Evolutionary conservation across 2,797 vertebrate species (phyloP).

Genomic region (Rhincodon typus): DNA sequence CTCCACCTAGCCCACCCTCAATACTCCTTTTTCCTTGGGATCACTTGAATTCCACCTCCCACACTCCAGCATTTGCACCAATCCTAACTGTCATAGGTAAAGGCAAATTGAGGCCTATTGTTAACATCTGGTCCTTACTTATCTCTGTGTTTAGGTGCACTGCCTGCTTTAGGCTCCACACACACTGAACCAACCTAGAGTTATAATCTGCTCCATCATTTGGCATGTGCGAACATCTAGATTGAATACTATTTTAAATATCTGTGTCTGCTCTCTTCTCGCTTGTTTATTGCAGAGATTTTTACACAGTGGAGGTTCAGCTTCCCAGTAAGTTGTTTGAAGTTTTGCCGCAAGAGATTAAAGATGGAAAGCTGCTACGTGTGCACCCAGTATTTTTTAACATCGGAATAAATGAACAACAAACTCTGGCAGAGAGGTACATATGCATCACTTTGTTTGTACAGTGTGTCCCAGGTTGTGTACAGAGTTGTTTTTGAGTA

Average conservation of each 20-base stretch:
- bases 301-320: slow-evolving; percentile 85
- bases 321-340: slow-evolving; percentile 81
- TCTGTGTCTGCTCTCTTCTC: neutral
- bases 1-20: neutral
- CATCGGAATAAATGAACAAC: slow-evolving; percentile 95
- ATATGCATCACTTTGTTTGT: slow-evolving; percentile 29
- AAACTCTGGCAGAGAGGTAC: slow-evolving; percentile 95
- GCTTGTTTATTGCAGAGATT: slow-evolving; percentile 62
- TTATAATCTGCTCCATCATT: neutral
- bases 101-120: neutral
- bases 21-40: neutral
- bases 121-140: neutral
- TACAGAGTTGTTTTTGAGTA: neutral
- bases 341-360: slow-evolving; percentile 79
- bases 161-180: neutral
- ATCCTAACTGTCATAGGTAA: neutral
- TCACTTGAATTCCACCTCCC: neutral
- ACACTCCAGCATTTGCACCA: neutral
- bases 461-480: neutral
- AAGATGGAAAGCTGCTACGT: slow-evolving; percentile 75
- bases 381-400: slow-evolving; percentile 90
- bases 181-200: neutral
- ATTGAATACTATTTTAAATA: neutral
- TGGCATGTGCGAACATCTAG: neutral
- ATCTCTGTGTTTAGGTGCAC: neutral